Evolutionary conservation across 2,797 vertebrate species (phyloP).

Genomic region (Denticeps clupeoides): DNA sequence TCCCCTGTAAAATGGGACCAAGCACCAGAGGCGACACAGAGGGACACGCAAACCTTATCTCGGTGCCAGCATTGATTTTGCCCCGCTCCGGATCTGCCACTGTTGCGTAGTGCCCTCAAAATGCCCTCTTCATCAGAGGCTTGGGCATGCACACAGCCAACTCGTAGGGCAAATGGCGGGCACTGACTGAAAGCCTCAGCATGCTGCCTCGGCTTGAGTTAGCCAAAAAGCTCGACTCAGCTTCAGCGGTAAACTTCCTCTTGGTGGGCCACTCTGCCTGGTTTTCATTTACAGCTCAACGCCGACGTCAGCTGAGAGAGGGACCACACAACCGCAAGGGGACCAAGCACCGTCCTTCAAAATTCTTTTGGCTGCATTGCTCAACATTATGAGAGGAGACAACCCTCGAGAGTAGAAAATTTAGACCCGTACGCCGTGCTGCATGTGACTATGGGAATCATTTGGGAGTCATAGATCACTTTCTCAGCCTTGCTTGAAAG

Average conservation of each 20-base stretch:
- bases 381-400: conserved; percentile 7
- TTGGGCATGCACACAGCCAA: conserved; percentile 5
- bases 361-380: neutral
- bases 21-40: too few relatives aligned
- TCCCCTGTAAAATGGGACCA: too few relatives aligned
- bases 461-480: conserved; percentile 30
- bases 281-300: conserved; percentile 6
- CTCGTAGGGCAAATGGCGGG: neutral
- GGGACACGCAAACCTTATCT: too few relatives aligned
- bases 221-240: neutral
- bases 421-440: conserved; percentile 18
- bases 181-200: neutral
- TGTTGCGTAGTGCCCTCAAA: conserved; percentile 5
- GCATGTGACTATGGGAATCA: conserved; percentile 20
- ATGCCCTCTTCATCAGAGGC: neutral
- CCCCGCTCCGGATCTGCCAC: too few relatives aligned
- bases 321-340: neutral
- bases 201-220: neutral
- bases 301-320: conserved; percentile 3
- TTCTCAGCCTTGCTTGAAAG: conserved; percentile 29
- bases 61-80: too few relatives aligned
- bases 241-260: neutral
- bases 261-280: neutral
- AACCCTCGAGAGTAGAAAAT: conserved; percentile 8
- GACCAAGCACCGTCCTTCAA: conserved; percentile 9